phyloP scores from a whole-genome alignment of 53 echinoderm and acorn worm species.

The Stichopus horrens region DNA sequence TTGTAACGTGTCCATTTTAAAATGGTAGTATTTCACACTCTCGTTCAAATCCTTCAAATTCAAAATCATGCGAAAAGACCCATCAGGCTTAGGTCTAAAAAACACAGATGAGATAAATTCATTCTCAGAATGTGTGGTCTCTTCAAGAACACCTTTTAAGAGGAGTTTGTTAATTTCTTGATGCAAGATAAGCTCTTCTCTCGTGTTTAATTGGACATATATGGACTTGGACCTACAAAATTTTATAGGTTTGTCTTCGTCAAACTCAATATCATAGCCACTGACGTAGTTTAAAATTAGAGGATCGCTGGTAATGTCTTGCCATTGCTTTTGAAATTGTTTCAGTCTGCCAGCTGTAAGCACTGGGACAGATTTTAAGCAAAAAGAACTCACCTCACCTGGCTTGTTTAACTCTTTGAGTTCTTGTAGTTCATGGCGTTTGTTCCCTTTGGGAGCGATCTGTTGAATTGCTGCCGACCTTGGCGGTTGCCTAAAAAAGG shows the following conservation, averaged over 20 bases:
- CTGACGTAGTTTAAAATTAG: not conserved
- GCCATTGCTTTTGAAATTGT: not conserved
- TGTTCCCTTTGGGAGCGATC: not conserved
- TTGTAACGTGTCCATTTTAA: constrained; percentile 34
- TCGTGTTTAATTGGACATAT: not conserved
- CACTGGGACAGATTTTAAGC: too few relatives aligned
- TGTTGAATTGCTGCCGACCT: not conserved
- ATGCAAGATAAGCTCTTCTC: constrained; percentile 7
- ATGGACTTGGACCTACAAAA: constrained; percentile 17
- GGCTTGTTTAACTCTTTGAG: not conserved
- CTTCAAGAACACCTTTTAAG: constrained; percentile 19
- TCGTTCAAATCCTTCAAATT: constrained; percentile 30
- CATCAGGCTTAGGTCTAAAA: constrained; percentile 21
- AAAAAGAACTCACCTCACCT: constrained; percentile 22
- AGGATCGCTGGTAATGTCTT: not conserved
- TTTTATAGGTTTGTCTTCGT: constrained; percentile 14
- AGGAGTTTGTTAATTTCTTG: constrained; percentile 6
- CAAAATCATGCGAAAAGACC: constrained; percentile 20
- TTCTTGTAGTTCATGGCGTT: not conserved
- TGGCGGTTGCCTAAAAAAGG: constrained; percentile 17
- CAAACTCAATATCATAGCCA: constrained; percentile 33
- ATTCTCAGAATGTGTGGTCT: not conserved
- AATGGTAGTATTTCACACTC: constrained; percentile 28
- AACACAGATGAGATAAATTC: constrained; percentile 19
- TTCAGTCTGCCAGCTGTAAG: not conserved